Percentiles rank a stretch among this genome's conserved stretches.
phyloP scores from a whole-genome alignment of 2,888 invertebrate species.

The Drosophila pullipes region DNA sequence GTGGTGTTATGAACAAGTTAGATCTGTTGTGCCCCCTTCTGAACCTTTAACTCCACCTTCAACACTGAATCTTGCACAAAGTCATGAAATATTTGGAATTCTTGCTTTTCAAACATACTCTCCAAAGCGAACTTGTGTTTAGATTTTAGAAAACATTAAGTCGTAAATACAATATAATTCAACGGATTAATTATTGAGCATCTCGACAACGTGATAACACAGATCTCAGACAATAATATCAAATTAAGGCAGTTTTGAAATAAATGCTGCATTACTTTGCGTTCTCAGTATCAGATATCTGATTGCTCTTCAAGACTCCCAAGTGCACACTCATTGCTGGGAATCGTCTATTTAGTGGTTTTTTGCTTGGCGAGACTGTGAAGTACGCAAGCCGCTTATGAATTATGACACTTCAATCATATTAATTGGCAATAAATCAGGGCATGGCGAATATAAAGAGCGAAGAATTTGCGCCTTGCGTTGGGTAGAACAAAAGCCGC shows the following conservation, averaged over 20 bases:
- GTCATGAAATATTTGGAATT: neutral
- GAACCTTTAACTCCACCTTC: neutral
- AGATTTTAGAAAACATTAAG: neutral
- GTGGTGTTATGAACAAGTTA: too few relatives aligned
- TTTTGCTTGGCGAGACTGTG: conserved; percentile 7
- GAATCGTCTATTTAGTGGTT: conserved; percentile 20
- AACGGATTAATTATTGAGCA: neutral
- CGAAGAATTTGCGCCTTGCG: conserved; percentile 44
- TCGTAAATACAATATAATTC: neutral
- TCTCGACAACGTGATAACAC: neutral
- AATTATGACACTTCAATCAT: conserved; percentile 82
- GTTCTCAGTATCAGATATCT: conserved; percentile 5
- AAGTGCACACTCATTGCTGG: conserved; percentile 39
- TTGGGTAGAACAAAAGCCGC: conserved; percentile 74
- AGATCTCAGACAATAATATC: neutral
- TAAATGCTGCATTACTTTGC: conserved; percentile 3
- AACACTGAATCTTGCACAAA: neutral
- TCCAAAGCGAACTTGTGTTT: neutral
- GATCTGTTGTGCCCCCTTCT: neutral
- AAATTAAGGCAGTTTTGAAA: neutral
- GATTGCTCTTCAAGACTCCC: conserved; percentile 16
- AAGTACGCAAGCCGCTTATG: conserved; percentile 48
- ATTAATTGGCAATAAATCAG: conserved; percentile 83
- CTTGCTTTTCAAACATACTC: neutral
- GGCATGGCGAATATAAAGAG: conserved; percentile 57